These are phyloP conservation scores for Acropternis orthonyx DNA, from an alignment of 2,797 vertebrate species.

Conservation along the genomic window DNA sequence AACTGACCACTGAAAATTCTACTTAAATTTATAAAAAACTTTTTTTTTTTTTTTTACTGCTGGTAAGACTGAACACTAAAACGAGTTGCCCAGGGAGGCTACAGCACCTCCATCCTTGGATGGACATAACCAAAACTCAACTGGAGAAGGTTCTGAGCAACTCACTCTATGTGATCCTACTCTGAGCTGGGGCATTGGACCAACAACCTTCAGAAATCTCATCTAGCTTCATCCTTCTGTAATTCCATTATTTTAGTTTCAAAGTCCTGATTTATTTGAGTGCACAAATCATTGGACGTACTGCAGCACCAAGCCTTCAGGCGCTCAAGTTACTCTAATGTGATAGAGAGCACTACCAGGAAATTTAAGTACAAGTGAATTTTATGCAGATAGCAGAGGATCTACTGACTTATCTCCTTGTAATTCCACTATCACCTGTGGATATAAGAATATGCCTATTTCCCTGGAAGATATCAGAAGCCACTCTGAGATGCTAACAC, in stretches of 20 bases:
- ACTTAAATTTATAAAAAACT: neutral
- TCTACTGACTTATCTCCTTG: neutral
- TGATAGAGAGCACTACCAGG: neutral
- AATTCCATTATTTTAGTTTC: neutral
- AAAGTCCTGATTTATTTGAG: neutral
- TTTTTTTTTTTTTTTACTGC: neutral
- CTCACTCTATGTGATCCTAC: neutral
- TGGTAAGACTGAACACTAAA: neutral
- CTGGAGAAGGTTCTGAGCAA: neutral
- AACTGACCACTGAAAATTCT: neutral
- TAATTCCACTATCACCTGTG: neutral
- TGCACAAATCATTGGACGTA: neutral
- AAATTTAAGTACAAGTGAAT: neutral
- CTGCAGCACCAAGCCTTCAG: neutral
- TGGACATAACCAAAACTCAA: neutral
- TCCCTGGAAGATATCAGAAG: neutral
- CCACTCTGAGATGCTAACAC: neutral
- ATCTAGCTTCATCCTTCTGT: neutral
- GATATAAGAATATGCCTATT: neutral
- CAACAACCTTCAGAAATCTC: neutral
- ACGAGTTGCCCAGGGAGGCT: neutral
- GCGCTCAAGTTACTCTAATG: neutral
- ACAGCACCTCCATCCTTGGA: neutral
- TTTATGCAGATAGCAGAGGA: neutral
- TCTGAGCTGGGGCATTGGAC: neutral